Evolutionary conservation across 2,888 invertebrate genomes (phyloP), one percentile per base, ranked within the genome.

Genomic region (Hoplodrina blanda): DNA sequence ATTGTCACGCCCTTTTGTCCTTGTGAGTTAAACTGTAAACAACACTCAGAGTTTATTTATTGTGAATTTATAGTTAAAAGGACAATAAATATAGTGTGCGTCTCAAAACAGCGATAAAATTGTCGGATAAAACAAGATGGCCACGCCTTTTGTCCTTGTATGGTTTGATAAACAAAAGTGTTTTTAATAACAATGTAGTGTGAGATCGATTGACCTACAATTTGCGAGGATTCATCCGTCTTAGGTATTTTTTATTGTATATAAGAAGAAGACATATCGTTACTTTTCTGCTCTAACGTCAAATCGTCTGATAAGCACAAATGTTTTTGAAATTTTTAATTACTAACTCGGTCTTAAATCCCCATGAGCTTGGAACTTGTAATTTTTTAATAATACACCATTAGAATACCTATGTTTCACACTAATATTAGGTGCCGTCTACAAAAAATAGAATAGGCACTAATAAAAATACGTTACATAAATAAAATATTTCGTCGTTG

Each of bases 1-100:
- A 60, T 37, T 25, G 60, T 61, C 78, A 76, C 80, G 25, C 69
- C 80, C 33, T 78, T 62, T 37, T 10, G 52, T 69, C 54, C 52
- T 60, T 57, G 57, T n/a, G 10, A 63, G 7, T 15, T 15, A 13
- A 63, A 66, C 59, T 41, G 55, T 62, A 65, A 63, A 69, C 37
- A 78, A 60, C 30, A 49, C 19, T 52, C 8, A 62, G 4, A 25
- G 5, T 57, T 67, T 62, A 56, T 75, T 69, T 53, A 60, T 65
- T 8, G 10, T 50, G 30, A 62, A 62, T 65, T 69, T 53, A 69
- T 79, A 20, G 56, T 59, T 59, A 41, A 62, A 33, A 53, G 0
- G 56, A 60, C 55, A 25, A 65, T 69, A 69, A 63, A 78, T 63
- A 30, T 63, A 6, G 1, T 30, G 0, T 56, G 46, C 41, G 55